Evolutionary conservation across 1,140 invertebrate species (phyloP).

Genomic region (Cyclina sinensis): DNA sequence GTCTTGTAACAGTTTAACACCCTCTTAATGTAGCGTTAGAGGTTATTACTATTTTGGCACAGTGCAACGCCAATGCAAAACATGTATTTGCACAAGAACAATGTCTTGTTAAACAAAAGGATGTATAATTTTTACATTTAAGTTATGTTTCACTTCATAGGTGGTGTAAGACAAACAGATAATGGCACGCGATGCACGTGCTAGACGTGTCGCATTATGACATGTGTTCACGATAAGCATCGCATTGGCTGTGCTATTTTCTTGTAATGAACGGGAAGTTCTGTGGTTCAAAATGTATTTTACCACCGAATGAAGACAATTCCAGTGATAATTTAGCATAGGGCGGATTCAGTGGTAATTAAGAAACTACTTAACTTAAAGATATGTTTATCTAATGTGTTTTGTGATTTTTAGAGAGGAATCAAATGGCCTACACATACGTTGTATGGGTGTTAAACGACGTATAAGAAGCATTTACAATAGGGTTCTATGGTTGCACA

Average conservation of each 20-base stretch:
- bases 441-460: too few species aligned
- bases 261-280: not conserved
- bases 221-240: not conserved
- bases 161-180: not conserved
- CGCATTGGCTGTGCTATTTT: not conserved
- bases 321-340: not conserved
- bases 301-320: not conserved
- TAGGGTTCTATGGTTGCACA: too few species aligned
- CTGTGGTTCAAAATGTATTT: not conserved
- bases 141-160: slow-evolving; percentile 1
- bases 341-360: not conserved
- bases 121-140: slow-evolving; percentile 20
- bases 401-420: too few species aligned
- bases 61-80: not conserved
- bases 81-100: not conserved
- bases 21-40: too few species aligned
- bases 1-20: too few species aligned
- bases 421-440: too few species aligned
- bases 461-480: too few species aligned
- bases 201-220: not conserved
- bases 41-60: too few species aligned
- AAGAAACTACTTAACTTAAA: not conserved
- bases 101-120: not conserved
- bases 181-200: not conserved
- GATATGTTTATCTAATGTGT: too few species aligned